These are phyloP conservation scores for Sericinus montela DNA, from an alignment of 2,888 invertebrate species.

Conservation along the genomic window DNA sequence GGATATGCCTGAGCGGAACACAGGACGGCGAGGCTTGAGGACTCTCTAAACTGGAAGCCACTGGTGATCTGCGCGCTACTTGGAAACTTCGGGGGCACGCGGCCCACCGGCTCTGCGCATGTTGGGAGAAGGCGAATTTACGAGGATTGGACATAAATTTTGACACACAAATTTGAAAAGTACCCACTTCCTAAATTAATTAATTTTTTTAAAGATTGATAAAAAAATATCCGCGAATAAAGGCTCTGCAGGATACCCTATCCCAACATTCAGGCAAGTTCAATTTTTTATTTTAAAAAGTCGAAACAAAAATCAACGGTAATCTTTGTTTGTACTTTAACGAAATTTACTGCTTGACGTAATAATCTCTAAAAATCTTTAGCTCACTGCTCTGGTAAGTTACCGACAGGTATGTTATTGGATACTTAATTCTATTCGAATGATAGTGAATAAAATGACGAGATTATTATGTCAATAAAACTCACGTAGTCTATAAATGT, in stretches of 20 bases:
- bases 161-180: constrained; percentile 1
- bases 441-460: background rate
- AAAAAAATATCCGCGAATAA: constrained; percentile 48
- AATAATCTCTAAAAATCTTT: constrained; percentile 6
- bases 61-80: constrained; percentile 77
- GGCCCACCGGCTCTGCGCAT: constrained; percentile 83
- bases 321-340: constrained; percentile 39
- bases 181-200: too few species aligned
- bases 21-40: constrained; percentile 77
- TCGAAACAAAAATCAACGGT: constrained; percentile 50
- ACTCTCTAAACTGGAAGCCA: constrained; percentile 79
- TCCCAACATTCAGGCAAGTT: constrained; percentile 98
- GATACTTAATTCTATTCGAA: background rate
- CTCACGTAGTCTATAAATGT: background rate
- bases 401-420: background rate
- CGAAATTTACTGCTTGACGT: background rate
- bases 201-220: background rate
- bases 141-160: constrained; percentile 42
- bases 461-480: constrained; percentile 9
- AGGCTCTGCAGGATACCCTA: constrained; percentile 93
- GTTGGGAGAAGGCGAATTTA: constrained; percentile 75
- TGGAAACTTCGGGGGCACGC: constrained; percentile 82
- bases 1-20: constrained; percentile 87
- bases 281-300: constrained; percentile 26
- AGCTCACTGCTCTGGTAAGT: background rate